A percentile compares a stretch with the other conserved stretches of the same genome.
Evolutionary conservation across 2,888 invertebrate species (phyloP).

Genomic region (Campoplex capitator): DNA sequence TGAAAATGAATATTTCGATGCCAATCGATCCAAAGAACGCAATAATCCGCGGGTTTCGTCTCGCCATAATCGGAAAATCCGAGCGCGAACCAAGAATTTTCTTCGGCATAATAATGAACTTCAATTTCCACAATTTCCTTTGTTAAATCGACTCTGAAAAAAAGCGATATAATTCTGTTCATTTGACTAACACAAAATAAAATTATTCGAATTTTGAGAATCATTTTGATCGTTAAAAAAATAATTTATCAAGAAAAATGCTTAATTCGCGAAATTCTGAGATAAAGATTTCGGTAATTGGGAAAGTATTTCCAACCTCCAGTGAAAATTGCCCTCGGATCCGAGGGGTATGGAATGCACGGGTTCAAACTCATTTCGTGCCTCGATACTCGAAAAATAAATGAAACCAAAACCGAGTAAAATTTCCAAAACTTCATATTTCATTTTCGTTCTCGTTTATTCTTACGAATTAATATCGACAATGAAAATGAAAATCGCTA

Average conservation of each 20-base stretch:
- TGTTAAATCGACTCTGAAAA: constrained; percentile 77
- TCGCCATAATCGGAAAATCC: constrained; percentile 95
- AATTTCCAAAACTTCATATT: background rate
- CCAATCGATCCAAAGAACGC: constrained; percentile 92
- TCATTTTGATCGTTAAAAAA: constrained; percentile 85
- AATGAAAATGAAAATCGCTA: background rate
- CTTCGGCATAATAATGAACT: constrained; percentile 79
- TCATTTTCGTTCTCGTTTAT: constrained; percentile 42
- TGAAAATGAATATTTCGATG: constrained; percentile 87
- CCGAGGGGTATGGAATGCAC: constrained; percentile 81
- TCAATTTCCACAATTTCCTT: constrained; percentile 78
- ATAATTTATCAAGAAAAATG: no score
- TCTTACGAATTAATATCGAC: background rate
- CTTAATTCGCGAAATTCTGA: no score
- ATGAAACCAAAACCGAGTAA: constrained; percentile 24
- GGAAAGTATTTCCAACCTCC: constrained; percentile 77
- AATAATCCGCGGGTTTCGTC: constrained; percentile 91
- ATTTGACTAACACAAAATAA: background rate
- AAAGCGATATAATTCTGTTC: background rate
- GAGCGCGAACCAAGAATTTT: constrained; percentile 90
- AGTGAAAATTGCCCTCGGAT: constrained; percentile 80
- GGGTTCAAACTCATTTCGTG: constrained; percentile 44
- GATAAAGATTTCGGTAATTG: background rate
- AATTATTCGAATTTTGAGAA: constrained; percentile 73
- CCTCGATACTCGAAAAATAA: constrained; percentile 5